Evolutionary conservation across 2,888 invertebrate species (phyloP).

Genomic region (Eueremaeus valkanovi): DNA sequence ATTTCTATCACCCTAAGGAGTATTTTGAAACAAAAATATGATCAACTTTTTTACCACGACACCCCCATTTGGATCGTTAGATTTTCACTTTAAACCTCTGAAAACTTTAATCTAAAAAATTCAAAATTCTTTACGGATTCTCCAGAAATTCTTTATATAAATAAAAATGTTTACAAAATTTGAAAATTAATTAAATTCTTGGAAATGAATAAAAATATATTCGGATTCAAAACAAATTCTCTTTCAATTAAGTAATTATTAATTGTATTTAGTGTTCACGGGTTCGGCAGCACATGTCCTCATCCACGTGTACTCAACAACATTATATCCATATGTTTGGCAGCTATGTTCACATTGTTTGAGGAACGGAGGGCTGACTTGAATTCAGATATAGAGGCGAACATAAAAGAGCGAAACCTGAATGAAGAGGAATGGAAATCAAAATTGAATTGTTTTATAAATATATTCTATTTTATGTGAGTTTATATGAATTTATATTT

Average conservation of each 20-base stretch:
- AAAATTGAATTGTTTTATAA: conserved; percentile 54
- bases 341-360: conserved; percentile 62
- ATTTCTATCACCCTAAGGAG: no score
- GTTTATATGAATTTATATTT: conserved; percentile 13
- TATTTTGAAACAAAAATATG: no score
- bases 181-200: no score
- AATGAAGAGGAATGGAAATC: conserved; percentile 51
- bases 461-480: conserved; percentile 57
- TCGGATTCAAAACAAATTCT: not conserved
- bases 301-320: conserved; percentile 75
- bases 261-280: conserved; percentile 61
- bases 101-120: no score
- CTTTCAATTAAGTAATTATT: not conserved
- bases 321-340: conserved; percentile 70
- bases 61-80: no score
- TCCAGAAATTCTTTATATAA: no score
- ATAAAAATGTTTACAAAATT: no score
- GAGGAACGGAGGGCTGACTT: conserved; percentile 50
- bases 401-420: not conserved
- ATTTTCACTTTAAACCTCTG: no score
- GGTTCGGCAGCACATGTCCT: conserved; percentile 66
- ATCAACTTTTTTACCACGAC: no score
- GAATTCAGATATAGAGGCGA: not conserved
- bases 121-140: no score
- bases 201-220: no score